Evolutionary conservation across 2,797 vertebrate species (phyloP).

Genomic region (Mus caroli): DNA sequence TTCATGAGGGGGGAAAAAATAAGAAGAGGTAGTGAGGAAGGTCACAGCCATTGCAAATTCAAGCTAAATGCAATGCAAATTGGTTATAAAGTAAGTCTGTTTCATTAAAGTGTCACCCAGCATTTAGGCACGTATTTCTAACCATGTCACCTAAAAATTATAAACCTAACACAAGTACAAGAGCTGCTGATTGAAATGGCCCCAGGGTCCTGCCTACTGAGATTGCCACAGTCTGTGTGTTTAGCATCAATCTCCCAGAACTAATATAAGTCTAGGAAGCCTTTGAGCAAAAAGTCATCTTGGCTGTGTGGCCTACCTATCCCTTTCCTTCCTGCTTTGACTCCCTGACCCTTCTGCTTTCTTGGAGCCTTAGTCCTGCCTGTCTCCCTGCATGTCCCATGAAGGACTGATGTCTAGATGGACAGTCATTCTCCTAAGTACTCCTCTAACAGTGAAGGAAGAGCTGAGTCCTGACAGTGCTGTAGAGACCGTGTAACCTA

Average conservation of each 20-base stretch:
- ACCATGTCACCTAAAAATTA: slow-evolving; percentile 3
- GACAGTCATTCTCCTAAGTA: not conserved
- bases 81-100: not conserved
- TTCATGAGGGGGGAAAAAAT: not conserved
- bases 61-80: slow-evolving; percentile 37
- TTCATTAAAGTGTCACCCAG: slow-evolving; percentile 58
- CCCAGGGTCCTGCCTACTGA: not conserved
- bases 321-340: not conserved
- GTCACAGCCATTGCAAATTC: slow-evolving; percentile 48
- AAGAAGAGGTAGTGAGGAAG: not conserved
- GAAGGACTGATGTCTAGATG: not conserved
- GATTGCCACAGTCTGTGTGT: not conserved
- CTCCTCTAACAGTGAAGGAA: not conserved
- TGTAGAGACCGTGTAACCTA: not conserved
- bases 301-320: not conserved
- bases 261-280: not conserved
- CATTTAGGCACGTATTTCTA: slow-evolving; percentile 35
- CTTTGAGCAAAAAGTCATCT: not conserved
- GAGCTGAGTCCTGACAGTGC: not conserved
- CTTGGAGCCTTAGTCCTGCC: not conserved
- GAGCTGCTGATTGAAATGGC: not conserved
- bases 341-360: not conserved
- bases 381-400: slow-evolving; percentile 52
- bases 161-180: slow-evolving; percentile 28
- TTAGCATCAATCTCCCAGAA: not conserved